Evolutionary conservation across 92 coral and sea anemone genomes (phyloP).

Genomic region (Blastomussa wellsi): DNA sequence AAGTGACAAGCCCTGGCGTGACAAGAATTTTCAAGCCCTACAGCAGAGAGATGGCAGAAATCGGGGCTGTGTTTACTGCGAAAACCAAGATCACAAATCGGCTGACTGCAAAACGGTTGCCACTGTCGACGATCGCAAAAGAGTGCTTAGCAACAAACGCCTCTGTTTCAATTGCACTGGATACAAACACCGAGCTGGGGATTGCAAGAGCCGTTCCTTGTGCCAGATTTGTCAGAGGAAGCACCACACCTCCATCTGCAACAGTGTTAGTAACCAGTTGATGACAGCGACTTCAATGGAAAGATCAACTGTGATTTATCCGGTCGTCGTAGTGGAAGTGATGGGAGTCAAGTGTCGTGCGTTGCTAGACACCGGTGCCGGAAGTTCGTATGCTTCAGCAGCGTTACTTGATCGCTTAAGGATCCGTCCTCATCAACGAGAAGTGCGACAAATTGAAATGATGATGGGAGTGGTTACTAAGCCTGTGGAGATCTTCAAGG

Average conservation of each 20-base stretch:
- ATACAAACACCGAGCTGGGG: slow-evolving; percentile 38
- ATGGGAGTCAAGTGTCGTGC: neutral
- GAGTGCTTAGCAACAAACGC: slow-evolving; percentile 28
- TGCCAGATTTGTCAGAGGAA: neutral
- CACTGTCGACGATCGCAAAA: slow-evolving; percentile 23
- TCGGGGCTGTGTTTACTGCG: slow-evolving; percentile 52
- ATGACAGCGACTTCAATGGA: neutral
- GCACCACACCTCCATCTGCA: neutral
- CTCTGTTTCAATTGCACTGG: slow-evolving; percentile 63
- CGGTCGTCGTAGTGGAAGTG: neutral
- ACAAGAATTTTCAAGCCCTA: too few species aligned
- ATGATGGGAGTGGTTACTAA: slow-evolving; percentile 61
- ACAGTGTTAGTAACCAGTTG: neutral
- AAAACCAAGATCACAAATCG: slow-evolving; percentile 32
- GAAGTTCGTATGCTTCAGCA: slow-evolving; percentile 59
- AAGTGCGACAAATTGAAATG: slow-evolving; percentile 59
- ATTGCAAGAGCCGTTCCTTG: slow-evolving; percentile 33
- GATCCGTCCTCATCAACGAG: slow-evolving; percentile 47
- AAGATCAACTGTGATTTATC: neutral
- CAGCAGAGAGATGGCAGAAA: neutral
- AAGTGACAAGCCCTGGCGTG: neutral
- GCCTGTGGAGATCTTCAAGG: slow-evolving; percentile 42
- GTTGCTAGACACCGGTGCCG: neutral
- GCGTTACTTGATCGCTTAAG: slow-evolving; percentile 44
- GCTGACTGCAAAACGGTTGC: slow-evolving; percentile 30